Evolutionary conservation across 2,797 vertebrate species (phyloP), one percentile per base, ranked within the genome.

Genomic region (Fratercula arctica): DNA sequence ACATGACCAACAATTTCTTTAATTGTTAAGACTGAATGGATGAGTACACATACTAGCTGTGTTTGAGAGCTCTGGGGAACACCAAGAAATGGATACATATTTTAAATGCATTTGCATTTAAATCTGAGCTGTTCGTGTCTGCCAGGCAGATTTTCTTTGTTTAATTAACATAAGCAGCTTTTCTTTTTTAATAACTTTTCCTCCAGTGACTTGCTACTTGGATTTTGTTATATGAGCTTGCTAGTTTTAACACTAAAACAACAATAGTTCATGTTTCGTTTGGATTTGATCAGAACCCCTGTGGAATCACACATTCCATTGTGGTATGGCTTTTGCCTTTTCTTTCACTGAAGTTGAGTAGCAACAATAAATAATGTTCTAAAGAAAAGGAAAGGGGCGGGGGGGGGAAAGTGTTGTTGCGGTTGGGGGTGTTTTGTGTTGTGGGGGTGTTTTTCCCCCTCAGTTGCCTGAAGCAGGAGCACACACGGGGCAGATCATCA

Each of bases 111-210:
- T 84, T 91, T 94, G 4, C 37, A n/a, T n/a, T n/a, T n/a, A n/a
- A n/a, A n/a, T 85, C 85, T 75, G 61, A 90, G 76, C 54, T 75
- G 24, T 69, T 87, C 46, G 56, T 59, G 35, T 90, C 72, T 82
- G 56, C 26, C 25, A 87, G 51, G 46, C 59, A 82, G 64, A 86
- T 93, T 96, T 92, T 53, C 74, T 75, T 81, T 72, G 56, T 91
- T 96, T 90, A 94, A 94, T 96, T 93, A 95, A 66, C 74, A 78
- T 96, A 96, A 93, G 80, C 69, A 87, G 88, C 90, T 96, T 97
- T 95, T 90, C 51, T 89, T 76, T 79, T 79, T 66, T 48, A 64
- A 70, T 75, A 83, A 57, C 26, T 45, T 94, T 91, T 91, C 33
- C 88, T 93, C 74, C 31, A 88, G 73, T 74, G 85, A 66, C 26